Percentiles rank a stretch among this genome's conserved stretches.
Conservation (phyloP, 2,113 vertebrate genomes). For the Ophthalmolycus amberensis region DNA sequence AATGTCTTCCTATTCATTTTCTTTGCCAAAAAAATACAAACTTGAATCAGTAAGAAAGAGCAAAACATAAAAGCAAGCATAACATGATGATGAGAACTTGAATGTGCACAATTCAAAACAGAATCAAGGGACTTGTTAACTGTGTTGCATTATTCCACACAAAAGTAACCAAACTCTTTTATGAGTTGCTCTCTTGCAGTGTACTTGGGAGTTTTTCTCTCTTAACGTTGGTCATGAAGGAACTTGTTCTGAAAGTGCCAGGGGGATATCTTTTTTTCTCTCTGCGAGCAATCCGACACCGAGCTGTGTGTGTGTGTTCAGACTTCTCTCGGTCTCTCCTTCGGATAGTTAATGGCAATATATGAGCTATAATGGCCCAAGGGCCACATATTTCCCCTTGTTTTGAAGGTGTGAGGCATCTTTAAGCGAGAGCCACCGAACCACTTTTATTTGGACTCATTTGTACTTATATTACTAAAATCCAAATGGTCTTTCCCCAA, state of each 20-base stretch:
- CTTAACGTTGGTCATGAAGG: conserved; percentile 56
- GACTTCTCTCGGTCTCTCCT: conserved; percentile 28
- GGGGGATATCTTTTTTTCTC: conserved; percentile 34
- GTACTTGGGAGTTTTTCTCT: conserved; percentile 22
- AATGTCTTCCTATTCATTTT: background rate
- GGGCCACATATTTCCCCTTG: conserved; percentile 15
- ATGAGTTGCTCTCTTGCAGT: background rate
- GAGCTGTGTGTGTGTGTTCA: background rate
- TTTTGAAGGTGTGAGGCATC: background rate
- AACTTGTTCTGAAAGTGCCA: conserved; percentile 68
- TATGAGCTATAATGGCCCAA: conserved; percentile 22
- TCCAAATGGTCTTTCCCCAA: background rate
- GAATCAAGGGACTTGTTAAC: background rate
- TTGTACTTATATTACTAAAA: background rate
- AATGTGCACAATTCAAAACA: background rate
- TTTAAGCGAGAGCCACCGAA: background rate
- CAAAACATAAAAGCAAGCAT: background rate
- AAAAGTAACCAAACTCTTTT: conserved; percentile 17
- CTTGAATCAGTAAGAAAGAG: background rate
- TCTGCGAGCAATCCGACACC: conserved; percentile 56
- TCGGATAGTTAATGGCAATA: conserved; percentile 43
- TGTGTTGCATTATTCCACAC: conserved; percentile 9
- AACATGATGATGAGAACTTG: background rate
- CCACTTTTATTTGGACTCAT: conserved; percentile 3
- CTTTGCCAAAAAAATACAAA: background rate